A percentile compares a stretch with the other conserved stretches of the same genome.
Conservation (phyloP, 2,888 invertebrate species). For the Diabrotica balteata region DNA sequence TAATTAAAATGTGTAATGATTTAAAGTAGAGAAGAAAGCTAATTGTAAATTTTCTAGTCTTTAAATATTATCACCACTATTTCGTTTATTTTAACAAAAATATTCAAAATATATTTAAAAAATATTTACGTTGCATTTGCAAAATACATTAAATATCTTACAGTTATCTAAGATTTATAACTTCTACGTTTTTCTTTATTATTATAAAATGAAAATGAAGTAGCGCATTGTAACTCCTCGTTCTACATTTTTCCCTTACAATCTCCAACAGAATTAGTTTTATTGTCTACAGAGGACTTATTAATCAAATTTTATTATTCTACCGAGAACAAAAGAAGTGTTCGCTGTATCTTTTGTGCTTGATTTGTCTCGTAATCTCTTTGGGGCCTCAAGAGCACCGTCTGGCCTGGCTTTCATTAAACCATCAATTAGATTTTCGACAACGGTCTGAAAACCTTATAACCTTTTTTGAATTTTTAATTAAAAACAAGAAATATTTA, state of each 20-base stretch:
- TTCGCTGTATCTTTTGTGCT: conserved; percentile 25
- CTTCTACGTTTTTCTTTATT: background rate
- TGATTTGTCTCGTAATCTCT: conserved; percentile 36
- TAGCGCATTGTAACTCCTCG: conserved; percentile 12
- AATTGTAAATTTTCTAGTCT: no score
- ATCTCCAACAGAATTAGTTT: conserved; percentile 38
- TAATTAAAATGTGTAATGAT: no score
- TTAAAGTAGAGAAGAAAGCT: no score
- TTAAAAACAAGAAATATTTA: conserved; percentile 6
- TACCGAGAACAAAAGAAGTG: conserved; percentile 26
- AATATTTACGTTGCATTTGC: background rate
- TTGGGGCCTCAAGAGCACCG: conserved; percentile 20
- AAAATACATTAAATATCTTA: background rate
- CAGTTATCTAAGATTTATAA: background rate
- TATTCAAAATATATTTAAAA: no score
- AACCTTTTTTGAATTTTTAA: conserved; percentile 17
- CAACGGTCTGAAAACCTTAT: conserved; percentile 17
- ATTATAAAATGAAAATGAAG: conserved; percentile 11
- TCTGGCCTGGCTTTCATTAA: conserved; percentile 21
- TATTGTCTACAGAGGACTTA: conserved; percentile 41
- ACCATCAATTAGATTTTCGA: conserved; percentile 26
- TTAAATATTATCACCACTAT: no score
- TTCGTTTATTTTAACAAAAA: no score
- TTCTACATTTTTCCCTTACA: conserved; percentile 25
- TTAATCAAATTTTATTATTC: conserved; percentile 44